Conservation (phyloP, 2,888 invertebrate species). For the Nyleta sp. region DNA sequence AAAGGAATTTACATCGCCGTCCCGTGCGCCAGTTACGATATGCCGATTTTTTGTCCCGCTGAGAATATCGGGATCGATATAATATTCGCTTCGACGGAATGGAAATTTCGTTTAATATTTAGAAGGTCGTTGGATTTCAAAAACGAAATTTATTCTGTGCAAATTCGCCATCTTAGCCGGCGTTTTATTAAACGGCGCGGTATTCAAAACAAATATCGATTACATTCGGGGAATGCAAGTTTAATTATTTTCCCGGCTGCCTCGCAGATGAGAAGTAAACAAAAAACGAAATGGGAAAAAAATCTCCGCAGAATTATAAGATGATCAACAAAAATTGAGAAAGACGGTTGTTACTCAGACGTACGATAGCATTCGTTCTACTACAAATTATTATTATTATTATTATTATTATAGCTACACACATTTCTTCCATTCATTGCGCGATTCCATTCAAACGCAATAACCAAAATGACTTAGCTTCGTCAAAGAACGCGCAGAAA, state of each 20-base stretch:
- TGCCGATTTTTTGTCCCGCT: constrained; percentile 16
- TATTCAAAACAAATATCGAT: constrained; percentile 41
- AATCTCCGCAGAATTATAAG: constrained; percentile 13
- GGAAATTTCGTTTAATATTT: constrained; percentile 42
- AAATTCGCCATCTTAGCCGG: constrained; percentile 13
- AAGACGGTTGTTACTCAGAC: no score
- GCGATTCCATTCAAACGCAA: no score
- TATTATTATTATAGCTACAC: no score
- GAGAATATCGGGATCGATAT: constrained; percentile 18
- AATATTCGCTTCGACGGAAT: neutral
- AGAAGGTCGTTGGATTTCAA: constrained; percentile 24
- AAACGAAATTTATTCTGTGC: constrained; percentile 34
- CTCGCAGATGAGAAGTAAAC: neutral
- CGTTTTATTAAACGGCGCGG: constrained; percentile 16
- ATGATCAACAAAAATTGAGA: constrained; percentile 24
- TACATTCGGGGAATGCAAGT: neutral
- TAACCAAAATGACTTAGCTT: no score
- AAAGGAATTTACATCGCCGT: constrained; percentile 15
- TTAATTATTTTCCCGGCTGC: constrained; percentile 29
- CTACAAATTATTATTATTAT: no score
- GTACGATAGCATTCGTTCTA: no score
- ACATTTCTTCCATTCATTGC: no score
- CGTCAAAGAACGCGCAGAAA: no score
- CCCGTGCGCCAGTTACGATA: neutral
- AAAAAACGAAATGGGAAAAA: neutral